A percentile compares a stretch with the other conserved stretches of the same genome.
These are phyloP conservation scores for Ptychochromis oligacanthus DNA, from an alignment of 2,113 vertebrate species.

Conservation along the genomic window DNA sequence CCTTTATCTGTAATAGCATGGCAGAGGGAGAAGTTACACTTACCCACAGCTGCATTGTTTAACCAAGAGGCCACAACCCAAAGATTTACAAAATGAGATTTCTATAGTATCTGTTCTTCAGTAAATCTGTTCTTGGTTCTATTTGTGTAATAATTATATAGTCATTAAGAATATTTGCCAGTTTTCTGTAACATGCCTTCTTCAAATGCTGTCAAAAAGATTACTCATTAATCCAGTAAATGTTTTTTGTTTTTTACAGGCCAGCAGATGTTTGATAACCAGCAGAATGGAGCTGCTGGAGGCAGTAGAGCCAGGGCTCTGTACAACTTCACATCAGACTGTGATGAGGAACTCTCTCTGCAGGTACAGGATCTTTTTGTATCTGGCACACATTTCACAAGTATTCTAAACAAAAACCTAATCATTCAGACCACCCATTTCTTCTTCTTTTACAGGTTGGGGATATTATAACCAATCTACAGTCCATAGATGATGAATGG, in stretches of 20 bases:
- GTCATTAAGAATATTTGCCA: neutral
- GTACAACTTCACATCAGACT: conserved; percentile 85
- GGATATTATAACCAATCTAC: conserved; percentile 84
- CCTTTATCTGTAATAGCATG: neutral
- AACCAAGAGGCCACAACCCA: too few species aligned
- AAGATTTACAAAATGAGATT: too few species aligned
- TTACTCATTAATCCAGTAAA: too few species aligned
- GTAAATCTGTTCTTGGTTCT: neutral
- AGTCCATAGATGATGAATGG: conserved; percentile 89
- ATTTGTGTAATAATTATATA: neutral
- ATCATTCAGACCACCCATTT: neutral
- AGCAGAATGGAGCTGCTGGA: conserved; percentile 46
- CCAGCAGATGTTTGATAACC: neutral
- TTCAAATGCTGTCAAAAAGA: neutral
- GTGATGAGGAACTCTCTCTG: conserved; percentile 91
- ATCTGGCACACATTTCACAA: neutral
- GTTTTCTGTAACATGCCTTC: too few species aligned
- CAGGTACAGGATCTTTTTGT: conserved; percentile 68
- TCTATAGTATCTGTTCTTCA: neutral
- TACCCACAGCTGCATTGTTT: accelerated
- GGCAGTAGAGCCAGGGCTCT: conserved; percentile 84
- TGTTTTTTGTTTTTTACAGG: conserved; percentile 23
- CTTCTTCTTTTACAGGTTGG: conserved; percentile 81
- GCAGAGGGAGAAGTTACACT: neutral
- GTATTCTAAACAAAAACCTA: neutral